Evolutionary conservation across 2,113 vertebrate species (phyloP), one percentile per base, ranked within the genome.

Genomic region (Hiodon alosoides): DNA sequence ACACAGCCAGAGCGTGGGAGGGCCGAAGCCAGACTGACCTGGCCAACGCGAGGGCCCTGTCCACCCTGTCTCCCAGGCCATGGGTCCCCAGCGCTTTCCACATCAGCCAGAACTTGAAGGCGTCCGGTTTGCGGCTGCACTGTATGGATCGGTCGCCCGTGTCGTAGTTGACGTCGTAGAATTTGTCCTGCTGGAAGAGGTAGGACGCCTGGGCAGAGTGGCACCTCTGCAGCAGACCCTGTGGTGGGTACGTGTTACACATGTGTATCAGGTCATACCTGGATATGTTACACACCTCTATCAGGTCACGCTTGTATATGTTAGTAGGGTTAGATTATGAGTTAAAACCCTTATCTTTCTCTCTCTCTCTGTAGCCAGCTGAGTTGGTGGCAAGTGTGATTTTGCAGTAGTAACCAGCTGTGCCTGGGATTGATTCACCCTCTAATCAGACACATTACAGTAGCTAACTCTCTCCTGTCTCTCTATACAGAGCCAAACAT

Each of bases 151-250:
- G 93, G 88, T 95, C 94, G 5, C 93, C 94, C 0, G 92, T 93
- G 86, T 95, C 92, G 0, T 92, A 94, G 85, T 87, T 90, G 78
- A 94, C 85, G 0, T 94, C 90, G 0, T 95, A 95, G 89, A 95
- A 94, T 76, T 94, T 94, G 85, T 95, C 93, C 79, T 90, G 89
- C 87, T 94, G 93, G 88, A 95, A 95, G 55, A 95, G 90, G 84
- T 95, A 95, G 0, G 91, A 85, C 0, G 93, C 93, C 52, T 87
- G 81, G 0, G 92, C 92, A 77, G 90, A 93, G 75, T 91, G 92
- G 75, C 93, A 94, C 67, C 83, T 90, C 84, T 91, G 91, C 76
- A 94, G 90, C 47, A 94, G 88, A 11, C 85, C 87, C 93, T 95
- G 65, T 71, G 79, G 5, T 0, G 17, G 64, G 31, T 8, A 46